Percentiles rank a stretch among this genome's conserved stretches.
These are phyloP conservation scores for Ceyx cyanopectus DNA, from an alignment of 2,113 vertebrate genomes.

Conservation along the genomic window DNA sequence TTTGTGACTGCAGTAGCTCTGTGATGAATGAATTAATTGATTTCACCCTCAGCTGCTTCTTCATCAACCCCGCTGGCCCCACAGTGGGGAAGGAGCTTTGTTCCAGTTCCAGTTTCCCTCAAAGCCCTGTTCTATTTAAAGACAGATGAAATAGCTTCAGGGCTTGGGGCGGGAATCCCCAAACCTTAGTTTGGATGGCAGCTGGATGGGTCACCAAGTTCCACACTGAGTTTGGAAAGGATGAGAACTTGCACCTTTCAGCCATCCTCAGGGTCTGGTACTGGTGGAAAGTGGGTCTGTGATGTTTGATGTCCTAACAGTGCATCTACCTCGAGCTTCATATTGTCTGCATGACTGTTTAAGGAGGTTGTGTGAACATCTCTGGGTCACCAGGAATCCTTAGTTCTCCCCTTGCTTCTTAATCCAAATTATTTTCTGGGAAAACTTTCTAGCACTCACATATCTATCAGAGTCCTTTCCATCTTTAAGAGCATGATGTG, in stretches of 20 bases:
- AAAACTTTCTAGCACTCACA: not conserved
- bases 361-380: not conserved
- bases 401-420: not conserved
- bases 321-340: rapidly evolving
- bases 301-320: no score
- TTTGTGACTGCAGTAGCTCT: constrained; percentile 20
- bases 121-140: constrained; percentile 34
- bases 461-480: not conserved
- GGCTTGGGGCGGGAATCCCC: constrained; percentile 12
- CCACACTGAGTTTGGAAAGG: not conserved
- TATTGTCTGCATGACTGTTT: not conserved
- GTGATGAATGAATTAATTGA: constrained; percentile 71
- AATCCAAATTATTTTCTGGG: not conserved
- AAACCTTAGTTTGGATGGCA: not conserved
- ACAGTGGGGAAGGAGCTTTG: constrained; percentile 46
- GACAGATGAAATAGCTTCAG: not conserved
- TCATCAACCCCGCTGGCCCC: not conserved
- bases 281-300: not conserved
- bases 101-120: constrained; percentile 52
- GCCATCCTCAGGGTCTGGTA: no score
- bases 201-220: not conserved
- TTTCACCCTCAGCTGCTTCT: constrained; percentile 65
- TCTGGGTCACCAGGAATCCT: not conserved
- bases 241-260: not conserved
- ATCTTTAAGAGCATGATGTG: not conserved